Percentiles rank a stretch among this genome's conserved stretches.
phyloP scores from a whole-genome alignment of 2,113 vertebrate species.

The Sebastes fasciatus region DNA sequence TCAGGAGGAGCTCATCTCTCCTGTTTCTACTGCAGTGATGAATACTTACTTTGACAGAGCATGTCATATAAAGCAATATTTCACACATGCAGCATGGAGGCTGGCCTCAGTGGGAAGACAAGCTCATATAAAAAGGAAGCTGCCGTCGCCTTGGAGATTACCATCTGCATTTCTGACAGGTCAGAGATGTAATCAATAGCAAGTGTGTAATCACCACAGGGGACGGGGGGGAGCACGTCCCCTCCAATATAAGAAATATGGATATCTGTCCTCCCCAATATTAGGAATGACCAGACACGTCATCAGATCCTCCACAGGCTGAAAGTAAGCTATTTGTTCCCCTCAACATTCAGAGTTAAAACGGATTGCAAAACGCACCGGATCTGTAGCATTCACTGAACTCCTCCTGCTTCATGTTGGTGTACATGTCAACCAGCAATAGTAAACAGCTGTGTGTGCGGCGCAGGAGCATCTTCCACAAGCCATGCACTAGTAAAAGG shows the following conservation, averaged over 20 bases:
- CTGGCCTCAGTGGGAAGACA: slow-evolving; percentile 41
- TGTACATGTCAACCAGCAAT: too few species aligned
- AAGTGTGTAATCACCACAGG: neutral
- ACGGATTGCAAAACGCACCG: neutral
- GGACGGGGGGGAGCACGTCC: neutral
- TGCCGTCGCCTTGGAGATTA: slow-evolving; percentile 66
- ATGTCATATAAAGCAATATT: slow-evolving; percentile 69
- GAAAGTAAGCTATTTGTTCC: neutral
- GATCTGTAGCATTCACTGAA: neutral
- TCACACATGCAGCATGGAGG: slow-evolving; percentile 29
- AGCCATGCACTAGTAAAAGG: too few species aligned
- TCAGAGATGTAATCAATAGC: slow-evolving; percentile 77
- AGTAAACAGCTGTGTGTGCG: too few species aligned
- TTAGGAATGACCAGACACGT: neutral
- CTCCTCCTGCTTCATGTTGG: neutral
- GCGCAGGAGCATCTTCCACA: too few species aligned
- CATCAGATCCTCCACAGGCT: neutral
- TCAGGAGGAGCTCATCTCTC: slow-evolving; percentile 39
- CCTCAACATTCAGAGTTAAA: neutral
- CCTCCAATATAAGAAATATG: slow-evolving; percentile 7
- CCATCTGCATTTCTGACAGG: slow-evolving; percentile 63
- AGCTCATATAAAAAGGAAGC: slow-evolving; percentile 54
- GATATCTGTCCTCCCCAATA: neutral
- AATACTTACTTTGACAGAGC: slow-evolving; percentile 61
- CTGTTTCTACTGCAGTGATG: slow-evolving; percentile 43